Conservation (phyloP, 1,140 invertebrate species). For the Ceratitis capitata region DNA sequence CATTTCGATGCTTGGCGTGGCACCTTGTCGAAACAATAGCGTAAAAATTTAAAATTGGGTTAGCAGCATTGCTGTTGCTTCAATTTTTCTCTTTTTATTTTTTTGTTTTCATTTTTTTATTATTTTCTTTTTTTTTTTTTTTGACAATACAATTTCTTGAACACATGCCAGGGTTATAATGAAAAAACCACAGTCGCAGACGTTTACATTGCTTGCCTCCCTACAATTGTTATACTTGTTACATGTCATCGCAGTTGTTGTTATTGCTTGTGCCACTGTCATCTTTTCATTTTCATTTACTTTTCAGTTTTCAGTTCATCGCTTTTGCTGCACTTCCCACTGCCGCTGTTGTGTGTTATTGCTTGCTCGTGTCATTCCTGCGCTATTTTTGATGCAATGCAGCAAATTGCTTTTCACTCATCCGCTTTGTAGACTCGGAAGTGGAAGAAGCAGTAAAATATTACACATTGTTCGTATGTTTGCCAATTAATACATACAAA, state of each 20-base stretch:
- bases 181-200: background rate
- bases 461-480: background rate
- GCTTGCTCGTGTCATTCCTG: background rate
- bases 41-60: background rate
- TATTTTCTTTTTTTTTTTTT: background rate
- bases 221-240: background rate
- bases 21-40: too few relatives aligned
- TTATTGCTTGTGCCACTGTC: background rate
- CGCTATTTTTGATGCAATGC: slow-evolving; percentile 23
- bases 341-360: background rate
- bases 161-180: background rate
- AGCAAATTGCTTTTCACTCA: slow-evolving; percentile 27
- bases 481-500: background rate
- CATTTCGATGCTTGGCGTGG: too few relatives aligned
- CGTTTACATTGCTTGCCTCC: background rate
- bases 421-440: background rate
- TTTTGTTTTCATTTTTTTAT: background rate
- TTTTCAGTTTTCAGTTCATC: background rate
- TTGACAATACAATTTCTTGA: background rate
- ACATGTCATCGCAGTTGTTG: background rate
- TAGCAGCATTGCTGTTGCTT: background rate
- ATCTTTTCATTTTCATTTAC: slow-evolving; percentile 27
- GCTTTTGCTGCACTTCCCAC: background rate
- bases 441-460: background rate
- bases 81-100: background rate